Evolutionary conservation across 2,888 invertebrate genomes (phyloP).

Genomic region (Rhagonycha lutea): DNA sequence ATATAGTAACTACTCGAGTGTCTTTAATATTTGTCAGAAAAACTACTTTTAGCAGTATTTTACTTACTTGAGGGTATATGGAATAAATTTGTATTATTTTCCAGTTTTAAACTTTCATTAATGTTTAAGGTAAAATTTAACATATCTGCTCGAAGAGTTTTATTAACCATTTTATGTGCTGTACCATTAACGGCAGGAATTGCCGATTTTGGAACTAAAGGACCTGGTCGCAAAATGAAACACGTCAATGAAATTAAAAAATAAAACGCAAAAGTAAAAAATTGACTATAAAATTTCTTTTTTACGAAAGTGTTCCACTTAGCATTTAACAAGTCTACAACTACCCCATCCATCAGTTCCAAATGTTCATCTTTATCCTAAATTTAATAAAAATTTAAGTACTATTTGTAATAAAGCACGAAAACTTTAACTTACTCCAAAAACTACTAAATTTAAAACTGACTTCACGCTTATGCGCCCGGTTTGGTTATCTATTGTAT

Average conservation of each 20-base stretch:
- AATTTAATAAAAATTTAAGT: conserved; percentile 41
- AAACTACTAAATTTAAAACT: conserved; percentile 92
- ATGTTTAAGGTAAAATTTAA: conserved; percentile 15
- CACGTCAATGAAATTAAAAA: conserved; percentile 87
- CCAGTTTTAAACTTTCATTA: conserved; percentile 9
- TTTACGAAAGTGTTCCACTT: conserved; percentile 99
- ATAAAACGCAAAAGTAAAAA: conserved; percentile 87
- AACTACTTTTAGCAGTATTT: neutral
- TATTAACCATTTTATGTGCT: conserved; percentile 7
- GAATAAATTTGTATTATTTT: conserved; percentile 3
- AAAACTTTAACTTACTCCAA: conserved; percentile 72
- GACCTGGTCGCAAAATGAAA: conserved; percentile 88
- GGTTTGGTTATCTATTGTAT: conserved; percentile 90
- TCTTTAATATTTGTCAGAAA: neutral
- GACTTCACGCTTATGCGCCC: conserved; percentile 95
- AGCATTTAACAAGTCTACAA: conserved; percentile 90
- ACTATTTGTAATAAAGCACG: conserved; percentile 1
- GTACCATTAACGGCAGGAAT: conserved; percentile 38
- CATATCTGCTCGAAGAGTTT: conserved; percentile 6
- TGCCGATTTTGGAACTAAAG: conserved; percentile 53
- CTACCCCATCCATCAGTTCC: conserved; percentile 90
- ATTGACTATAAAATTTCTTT: conserved; percentile 90
- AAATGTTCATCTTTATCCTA: conserved; percentile 94
- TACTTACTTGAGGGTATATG: conserved; percentile 7
- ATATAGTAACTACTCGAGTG: too few species aligned